These are phyloP conservation scores for Rhyacichthys aspro DNA, from an alignment of 2,797 vertebrate species.

Conservation along the genomic window DNA sequence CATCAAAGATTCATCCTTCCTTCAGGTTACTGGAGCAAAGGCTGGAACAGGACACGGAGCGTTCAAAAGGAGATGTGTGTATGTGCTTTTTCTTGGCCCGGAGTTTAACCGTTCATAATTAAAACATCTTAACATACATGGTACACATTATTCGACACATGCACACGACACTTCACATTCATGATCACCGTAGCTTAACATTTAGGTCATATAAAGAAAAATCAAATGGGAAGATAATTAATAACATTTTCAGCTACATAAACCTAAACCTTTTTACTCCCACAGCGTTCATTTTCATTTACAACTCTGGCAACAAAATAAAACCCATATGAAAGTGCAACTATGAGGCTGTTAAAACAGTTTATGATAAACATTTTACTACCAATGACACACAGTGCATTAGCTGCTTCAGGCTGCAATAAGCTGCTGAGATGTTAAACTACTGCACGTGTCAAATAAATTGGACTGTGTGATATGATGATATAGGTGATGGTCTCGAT, in stretches of 20 bases:
- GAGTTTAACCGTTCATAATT: constrained; percentile 20
- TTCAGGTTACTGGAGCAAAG: constrained; percentile 52
- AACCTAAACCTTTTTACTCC: constrained; percentile 39
- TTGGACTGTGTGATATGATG: too few relatives aligned
- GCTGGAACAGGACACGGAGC: constrained; percentile 40
- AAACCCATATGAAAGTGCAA: constrained; percentile 45
- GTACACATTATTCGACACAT: constrained; percentile 47
- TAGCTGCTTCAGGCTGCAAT: constrained; percentile 43
- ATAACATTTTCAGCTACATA: constrained; percentile 32
- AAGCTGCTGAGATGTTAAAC: constrained; percentile 29
- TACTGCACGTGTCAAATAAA: background rate
- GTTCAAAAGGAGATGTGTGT: constrained; percentile 9
- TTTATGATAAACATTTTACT: constrained; percentile 27
- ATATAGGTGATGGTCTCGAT: too few relatives aligned
- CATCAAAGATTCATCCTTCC: constrained; percentile 58
- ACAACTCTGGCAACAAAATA: constrained; percentile 52
- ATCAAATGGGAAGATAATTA: constrained; percentile 22
- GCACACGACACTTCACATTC: constrained; percentile 57
- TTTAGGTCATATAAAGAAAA: constrained; percentile 45
- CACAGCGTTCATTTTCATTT: constrained; percentile 9
- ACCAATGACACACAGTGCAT: constrained; percentile 23
- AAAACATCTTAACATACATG: constrained; percentile 28
- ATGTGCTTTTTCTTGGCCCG: background rate
- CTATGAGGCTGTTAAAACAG: constrained; percentile 58
- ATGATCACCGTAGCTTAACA: constrained; percentile 51